Base-by-base conservation (phyloP, 2,113 vertebrate species). In the Todiramphus saurophagus region DNA sequence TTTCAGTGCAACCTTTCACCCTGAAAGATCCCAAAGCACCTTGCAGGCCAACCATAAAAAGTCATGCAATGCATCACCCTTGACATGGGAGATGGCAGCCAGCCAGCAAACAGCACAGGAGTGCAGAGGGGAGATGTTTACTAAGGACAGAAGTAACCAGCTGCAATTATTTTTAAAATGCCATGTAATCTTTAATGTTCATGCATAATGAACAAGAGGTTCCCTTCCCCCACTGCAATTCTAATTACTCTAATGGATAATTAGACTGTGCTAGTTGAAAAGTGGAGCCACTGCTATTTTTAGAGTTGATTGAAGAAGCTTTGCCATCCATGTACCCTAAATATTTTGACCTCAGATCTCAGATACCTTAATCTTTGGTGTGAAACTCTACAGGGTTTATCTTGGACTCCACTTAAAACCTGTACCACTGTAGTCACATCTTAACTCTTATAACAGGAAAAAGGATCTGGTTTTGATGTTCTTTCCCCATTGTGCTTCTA, bases 101-200 rank as follows among this genome's bases (percentile, higher is more conserved):
- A 62, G 67, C 67, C 84, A 80, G 51, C 64, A 13, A 9, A 55
- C 1, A 5, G 41, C 77, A 79, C 13, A 9, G 53, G 35, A 79
- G 16, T 16, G 20, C 56, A 69, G 55, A 50, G 78, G 43, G 33
- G 28, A 78, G 50, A 68, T 86, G 33, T 41, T 94, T 76, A 73
- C 48, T 69, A 72, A 94, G 66, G 82, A 74, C 70, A 79, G 68
- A 76, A 87, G 44, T 73, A 93, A 96, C 92, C 50, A 81, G 68
- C 44, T 80, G 59, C 24, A 66, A 46, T 83, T 59, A 55, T 69
- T 69, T 62, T 0, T 46, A 91, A 96, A 92, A 37, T n/a, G 53
- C 37, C 3, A 0, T 39, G 28, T 66, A 79, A 89, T 82, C 53
- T 79, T 84, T 75, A 70, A 55, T 21, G n/a, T 43, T 85, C 25